Base-by-base conservation (phyloP, 2,113 vertebrate species). In the Oreochromis aureus region DNA sequence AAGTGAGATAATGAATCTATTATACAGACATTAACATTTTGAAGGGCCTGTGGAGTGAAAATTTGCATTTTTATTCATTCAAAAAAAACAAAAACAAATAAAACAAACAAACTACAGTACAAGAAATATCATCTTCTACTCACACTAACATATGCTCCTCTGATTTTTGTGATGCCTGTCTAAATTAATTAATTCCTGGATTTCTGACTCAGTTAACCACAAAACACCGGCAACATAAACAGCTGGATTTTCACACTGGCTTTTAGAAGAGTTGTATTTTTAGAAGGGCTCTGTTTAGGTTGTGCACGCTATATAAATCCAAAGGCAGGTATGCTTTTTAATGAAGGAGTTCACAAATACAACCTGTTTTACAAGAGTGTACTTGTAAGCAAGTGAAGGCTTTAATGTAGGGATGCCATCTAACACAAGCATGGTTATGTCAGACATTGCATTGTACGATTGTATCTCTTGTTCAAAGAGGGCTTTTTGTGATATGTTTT, bases 401-500 rank as follows among this genome's bases (percentile, higher is more conserved):
- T 83, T 81, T 87, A 84, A 85, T 86, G 48, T 82, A 85, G 39
- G 30, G 27, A 80, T 86, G 39, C 71, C 54, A 63, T 73, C 59
- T 53, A 82, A 82, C 51, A 76, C 32, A 78, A 55, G 44, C 19
- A 80, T 56, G 48, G 61, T 88, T 61, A 84, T 80, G 83, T 89
- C 83, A 90, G 79, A 84, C 39, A 30, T 56, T 46, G 30, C 41
- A 22, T 34, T 82, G 66, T 53, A 84, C 9, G 51, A 53, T 44
- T 84, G 30, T 73, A 81, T 89, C 34, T 39, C 34, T 39, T 84
- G 61, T 84, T 85, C 82, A 87, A 87, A 87, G 56, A 44, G n/a
- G 36, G 22, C 30, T 84, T 54, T 86, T 84, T 39, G 32, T 80
- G 16, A 54, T 12, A 34, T 89, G 54, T 83, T 84, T 87, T 59